A percentile compares a stretch with the other conserved stretches of the same genome.
Evolutionary conservation across 2,113 vertebrate genomes (phyloP).

Genomic region (Psophia crepitans): DNA sequence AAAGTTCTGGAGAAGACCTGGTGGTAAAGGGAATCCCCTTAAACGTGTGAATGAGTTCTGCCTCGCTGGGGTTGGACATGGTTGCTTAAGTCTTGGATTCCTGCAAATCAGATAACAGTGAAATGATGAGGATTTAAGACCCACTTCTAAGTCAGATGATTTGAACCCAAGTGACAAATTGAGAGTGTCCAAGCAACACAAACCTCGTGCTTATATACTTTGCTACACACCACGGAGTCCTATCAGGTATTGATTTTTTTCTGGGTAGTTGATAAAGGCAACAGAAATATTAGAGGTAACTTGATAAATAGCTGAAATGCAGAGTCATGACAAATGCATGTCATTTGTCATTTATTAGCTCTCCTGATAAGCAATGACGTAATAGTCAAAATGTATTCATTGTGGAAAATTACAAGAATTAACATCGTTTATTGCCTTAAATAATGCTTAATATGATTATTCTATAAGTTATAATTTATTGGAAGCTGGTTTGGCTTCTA

Average conservation of each 20-base stretch:
- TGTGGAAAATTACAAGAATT: not conserved
- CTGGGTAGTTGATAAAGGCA: not conserved
- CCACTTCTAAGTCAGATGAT: not conserved
- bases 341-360: not conserved
- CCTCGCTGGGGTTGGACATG: not conserved
- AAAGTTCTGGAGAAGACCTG: constrained; percentile 68
- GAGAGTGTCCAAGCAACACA: not conserved
- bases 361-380: not conserved
- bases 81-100: not conserved
- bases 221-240: not conserved
- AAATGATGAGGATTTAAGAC: not conserved
- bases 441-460: not conserved
- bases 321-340: not conserved
- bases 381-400: not conserved
- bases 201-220: constrained; percentile 42
- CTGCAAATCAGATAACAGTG: not conserved
- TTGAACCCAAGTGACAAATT: not conserved
- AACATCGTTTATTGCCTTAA: not conserved
- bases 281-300: not conserved
- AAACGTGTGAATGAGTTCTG: constrained; percentile 63
- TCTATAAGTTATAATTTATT: not conserved
- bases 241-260: constrained; percentile 4
- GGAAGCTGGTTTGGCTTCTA: not conserved
- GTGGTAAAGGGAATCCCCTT: constrained; percentile 70
- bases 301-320: constrained; percentile 31